phyloP scores from a whole-genome alignment of 2,113 vertebrate genomes.

The Sialia sialis region DNA sequence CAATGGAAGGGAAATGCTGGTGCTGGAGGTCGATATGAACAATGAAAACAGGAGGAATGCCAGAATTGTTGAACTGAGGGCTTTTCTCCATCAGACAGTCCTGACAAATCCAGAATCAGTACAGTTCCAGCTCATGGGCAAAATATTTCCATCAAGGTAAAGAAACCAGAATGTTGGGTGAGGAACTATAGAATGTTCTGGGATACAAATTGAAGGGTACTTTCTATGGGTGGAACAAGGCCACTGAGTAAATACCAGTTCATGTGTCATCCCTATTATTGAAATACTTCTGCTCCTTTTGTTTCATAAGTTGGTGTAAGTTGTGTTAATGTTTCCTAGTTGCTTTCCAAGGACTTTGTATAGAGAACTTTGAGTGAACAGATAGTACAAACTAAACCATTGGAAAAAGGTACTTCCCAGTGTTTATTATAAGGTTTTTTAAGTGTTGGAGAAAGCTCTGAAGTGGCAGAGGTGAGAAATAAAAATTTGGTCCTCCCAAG shows the following conservation, averaged over 20 bases:
- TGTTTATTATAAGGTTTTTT: background rate
- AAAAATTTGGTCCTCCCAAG: background rate
- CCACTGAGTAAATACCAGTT: background rate
- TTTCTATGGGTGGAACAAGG: background rate
- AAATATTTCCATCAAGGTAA: constrained; percentile 77
- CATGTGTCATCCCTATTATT: background rate
- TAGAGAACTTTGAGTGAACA: background rate
- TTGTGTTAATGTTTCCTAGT: background rate
- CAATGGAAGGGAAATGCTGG: constrained; percentile 60
- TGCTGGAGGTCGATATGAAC: constrained; percentile 62
- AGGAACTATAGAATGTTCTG: background rate
- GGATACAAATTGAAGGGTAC: background rate
- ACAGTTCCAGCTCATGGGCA: constrained; percentile 69
- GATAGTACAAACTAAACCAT: background rate
- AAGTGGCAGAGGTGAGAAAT: background rate
- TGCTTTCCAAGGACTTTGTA: background rate
- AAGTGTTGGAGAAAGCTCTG: background rate
- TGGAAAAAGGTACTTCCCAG: background rate
- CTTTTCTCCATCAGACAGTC: constrained; percentile 73
- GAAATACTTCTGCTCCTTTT: background rate
- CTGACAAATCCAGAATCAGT: constrained; percentile 47
- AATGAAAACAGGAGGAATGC: constrained; percentile 41
- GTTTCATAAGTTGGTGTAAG: background rate
- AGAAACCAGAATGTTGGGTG: background rate
- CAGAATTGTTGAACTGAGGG: constrained; percentile 23